Evolutionary conservation across 2,888 invertebrate genomes (phyloP).

Genomic region (Noctua janthe): DNA sequence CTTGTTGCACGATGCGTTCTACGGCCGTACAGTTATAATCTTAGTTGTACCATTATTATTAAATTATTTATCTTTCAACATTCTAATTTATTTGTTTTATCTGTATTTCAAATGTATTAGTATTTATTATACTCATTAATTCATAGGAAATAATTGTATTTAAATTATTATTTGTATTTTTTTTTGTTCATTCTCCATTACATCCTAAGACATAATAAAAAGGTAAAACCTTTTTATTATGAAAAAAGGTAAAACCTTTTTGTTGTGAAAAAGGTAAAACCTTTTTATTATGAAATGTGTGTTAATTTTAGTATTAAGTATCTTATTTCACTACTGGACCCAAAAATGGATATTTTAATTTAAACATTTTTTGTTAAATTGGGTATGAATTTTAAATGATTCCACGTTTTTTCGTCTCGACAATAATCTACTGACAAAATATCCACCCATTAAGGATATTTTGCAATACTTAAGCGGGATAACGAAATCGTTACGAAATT

Average conservation of each 20-base stretch:
- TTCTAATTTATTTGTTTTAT: background rate
- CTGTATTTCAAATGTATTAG: background rate
- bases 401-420: no score
- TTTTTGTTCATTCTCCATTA: background rate
- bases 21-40: background rate
- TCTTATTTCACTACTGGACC: background rate
- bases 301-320: conserved; percentile 9
- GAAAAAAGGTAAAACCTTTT: background rate
- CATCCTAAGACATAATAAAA: no score
- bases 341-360: background rate
- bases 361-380: background rate
- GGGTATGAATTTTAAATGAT: background rate
- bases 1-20: background rate
- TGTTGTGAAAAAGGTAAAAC: background rate
- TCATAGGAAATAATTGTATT: background rate
- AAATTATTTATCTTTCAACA: background rate
- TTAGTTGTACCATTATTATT: background rate
- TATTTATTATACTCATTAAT: background rate
- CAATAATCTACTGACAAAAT: background rate
- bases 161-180: background rate
- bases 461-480: background rate
- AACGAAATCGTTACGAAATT: background rate
- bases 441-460: background rate
- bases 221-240: background rate
- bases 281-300: conserved; percentile 2